Evolutionary conservation across 2,888 invertebrate genomes (phyloP), one percentile per base, ranked within the genome.

Genomic region (Platerodrilus igneus): DNA sequence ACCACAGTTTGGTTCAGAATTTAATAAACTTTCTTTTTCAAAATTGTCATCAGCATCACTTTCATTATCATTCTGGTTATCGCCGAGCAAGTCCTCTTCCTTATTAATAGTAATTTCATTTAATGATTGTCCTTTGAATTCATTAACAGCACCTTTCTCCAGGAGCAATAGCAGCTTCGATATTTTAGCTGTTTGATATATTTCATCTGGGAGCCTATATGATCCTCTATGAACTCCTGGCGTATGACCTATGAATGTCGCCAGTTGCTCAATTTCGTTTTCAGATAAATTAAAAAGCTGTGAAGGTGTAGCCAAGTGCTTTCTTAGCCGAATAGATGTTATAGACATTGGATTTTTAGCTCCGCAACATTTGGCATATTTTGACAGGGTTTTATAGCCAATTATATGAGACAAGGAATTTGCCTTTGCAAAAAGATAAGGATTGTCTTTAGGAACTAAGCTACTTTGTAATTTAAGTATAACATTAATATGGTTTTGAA

Each of bases 161-260:
- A 48, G 37, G 20, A 35, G 25, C 15, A 37, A 21, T 16, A 50
- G 28, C 7, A 47, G 31, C 32, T 50, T 50, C n/a, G 50, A 37
- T 17, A 50, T 36, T 33, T 50, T 50, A 11, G 49, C 45, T 6
- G 45, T 41, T 21, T 49, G 47, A 31, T 47, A 45, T 8, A 49
- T 35, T 31, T 48, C 41, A 16, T 48, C 34, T 3, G 45, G 43
- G n/a, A 48, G 31, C 44, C 49, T 35, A 31, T 53, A 51, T 17
- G 37, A 40, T 5, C 20, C 15, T 25, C 26, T 17, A 22, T 54
- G 54, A n/a, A 54, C 34, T 8, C 41, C 45, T 13, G 35, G 0
- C 15, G 53, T 52, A 29, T 54, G 53, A 2, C 31, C 31, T 47
- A 54, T 56, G 33, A 54, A 56, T 4, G 43, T 41, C 2, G 53